These are phyloP conservation scores for Podocnemis expansa DNA, from an alignment of 2,113 vertebrate species.

Conservation along the genomic window DNA sequence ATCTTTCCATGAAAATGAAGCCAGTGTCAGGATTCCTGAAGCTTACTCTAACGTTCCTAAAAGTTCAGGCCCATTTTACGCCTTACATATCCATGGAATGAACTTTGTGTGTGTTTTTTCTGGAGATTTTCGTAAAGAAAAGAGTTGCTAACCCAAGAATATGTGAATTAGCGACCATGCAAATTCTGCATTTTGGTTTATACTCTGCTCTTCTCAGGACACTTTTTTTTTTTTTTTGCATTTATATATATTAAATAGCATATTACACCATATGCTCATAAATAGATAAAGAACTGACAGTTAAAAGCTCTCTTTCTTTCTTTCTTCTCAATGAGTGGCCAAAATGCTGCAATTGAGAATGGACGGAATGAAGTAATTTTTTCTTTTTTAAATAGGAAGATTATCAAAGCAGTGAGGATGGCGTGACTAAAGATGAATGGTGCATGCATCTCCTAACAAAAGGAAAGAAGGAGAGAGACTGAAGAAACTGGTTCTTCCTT, in stretches of 20 bases:
- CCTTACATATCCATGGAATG: not conserved
- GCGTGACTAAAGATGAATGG: rapidly evolving
- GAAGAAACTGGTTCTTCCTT: not conserved
- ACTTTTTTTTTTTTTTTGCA: not conserved
- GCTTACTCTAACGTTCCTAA: not conserved
- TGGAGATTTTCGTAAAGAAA: not conserved
- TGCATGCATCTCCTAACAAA: not conserved
- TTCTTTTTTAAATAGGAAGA: not conserved
- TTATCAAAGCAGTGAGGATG: not conserved
- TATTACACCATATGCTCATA: not conserved
- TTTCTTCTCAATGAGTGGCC: not conserved
- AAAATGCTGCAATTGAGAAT: not conserved
- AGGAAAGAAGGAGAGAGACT: not conserved
- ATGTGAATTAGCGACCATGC: not conserved
- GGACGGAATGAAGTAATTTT: not conserved
- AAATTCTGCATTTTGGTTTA: not conserved
- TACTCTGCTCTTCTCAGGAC: not conserved
- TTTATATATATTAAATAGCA: not conserved
- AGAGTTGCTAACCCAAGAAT: not conserved
- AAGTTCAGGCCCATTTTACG: conserved; percentile 32
- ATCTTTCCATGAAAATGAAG: conserved; percentile 31
- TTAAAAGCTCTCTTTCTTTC: not conserved
- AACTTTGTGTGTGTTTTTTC: not conserved
- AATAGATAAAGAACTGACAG: not conserved
- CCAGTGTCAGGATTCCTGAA: conserved; percentile 35